Conservation (phyloP, 1,140 invertebrate species). For the Bombus pyrosoma region DNA sequence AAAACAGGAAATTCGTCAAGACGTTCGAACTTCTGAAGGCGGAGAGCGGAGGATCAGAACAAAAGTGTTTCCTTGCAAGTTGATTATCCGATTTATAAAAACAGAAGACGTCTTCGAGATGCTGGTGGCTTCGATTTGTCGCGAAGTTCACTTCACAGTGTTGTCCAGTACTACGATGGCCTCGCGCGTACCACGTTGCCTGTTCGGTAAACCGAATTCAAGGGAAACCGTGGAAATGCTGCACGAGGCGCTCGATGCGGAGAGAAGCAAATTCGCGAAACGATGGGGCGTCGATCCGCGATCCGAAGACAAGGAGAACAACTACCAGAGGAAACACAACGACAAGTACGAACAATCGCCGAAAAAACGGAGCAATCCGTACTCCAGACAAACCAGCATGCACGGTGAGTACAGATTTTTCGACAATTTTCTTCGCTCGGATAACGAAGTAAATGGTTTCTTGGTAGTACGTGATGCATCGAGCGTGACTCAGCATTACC, state of each 20-base stretch:
- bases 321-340: conserved; percentile 60
- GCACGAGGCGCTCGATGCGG: conserved; percentile 76
- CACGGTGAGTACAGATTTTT: conserved; percentile 71
- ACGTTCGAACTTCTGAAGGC: background rate
- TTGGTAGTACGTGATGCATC: background rate
- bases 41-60: background rate
- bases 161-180: conserved; percentile 70
- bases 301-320: conserved; percentile 79
- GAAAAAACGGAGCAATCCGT: conserved; percentile 73
- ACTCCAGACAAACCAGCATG: conserved; percentile 78
- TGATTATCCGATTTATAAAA: conserved; percentile 13
- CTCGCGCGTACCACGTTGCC: conserved; percentile 76
- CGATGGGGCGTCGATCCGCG: conserved; percentile 78
- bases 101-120: conserved; percentile 66
- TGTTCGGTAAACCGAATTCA: conserved; percentile 77
- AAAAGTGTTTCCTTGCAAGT: background rate
- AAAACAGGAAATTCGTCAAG: background rate
- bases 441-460: background rate
- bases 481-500: background rate
- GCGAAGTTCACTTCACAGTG: conserved; percentile 76
- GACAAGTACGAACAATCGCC: conserved; percentile 69
- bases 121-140: conserved; percentile 77
- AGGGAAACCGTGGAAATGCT: conserved; percentile 77
- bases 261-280: conserved; percentile 73
- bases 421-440: background rate